Conservation (phyloP, 2,888 invertebrate genomes). For the Subacronicta megacephala region DNA sequence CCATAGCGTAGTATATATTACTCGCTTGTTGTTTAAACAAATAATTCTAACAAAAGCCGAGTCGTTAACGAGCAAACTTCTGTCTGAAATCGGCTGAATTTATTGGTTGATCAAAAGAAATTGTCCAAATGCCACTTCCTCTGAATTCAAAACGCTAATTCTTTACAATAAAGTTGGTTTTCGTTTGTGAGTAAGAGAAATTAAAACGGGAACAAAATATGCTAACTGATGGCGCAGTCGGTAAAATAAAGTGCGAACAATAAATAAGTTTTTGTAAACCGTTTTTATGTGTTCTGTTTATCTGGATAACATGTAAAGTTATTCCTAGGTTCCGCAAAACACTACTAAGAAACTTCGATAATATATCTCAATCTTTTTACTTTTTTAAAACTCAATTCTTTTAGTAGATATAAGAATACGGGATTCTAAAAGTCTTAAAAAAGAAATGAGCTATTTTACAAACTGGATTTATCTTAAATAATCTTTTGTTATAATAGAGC, state of each 20-base stretch:
- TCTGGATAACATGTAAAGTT: not conserved
- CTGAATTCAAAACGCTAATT: conserved; percentile 13
- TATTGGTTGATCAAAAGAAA: conserved; percentile 61
- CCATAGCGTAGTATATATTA: conserved; percentile 35
- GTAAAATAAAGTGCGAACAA: conserved; percentile 48
- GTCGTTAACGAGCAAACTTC: conserved; percentile 55
- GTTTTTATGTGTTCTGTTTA: conserved; percentile 23
- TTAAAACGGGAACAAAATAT: conserved; percentile 54
- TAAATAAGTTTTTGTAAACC: conserved; percentile 42
- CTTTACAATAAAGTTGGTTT: conserved; percentile 4
- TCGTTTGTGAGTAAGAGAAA: conserved; percentile 9
- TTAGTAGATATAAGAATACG: no score
- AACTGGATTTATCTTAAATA: no score
- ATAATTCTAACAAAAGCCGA: conserved; percentile 52
- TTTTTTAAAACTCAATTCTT: no score
- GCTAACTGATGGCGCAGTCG: conserved; percentile 45
- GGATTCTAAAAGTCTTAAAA: no score
- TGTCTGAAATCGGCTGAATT: conserved; percentile 51
- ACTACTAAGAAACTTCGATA: no score
- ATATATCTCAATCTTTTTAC: no score
- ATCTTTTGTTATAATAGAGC: no score
- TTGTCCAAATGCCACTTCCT: conserved; percentile 24
- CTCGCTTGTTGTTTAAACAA: conserved; percentile 50
- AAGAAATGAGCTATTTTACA: no score
- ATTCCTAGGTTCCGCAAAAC: not conserved